Evolutionary conservation across 64 coral and sea anemone genomes (phyloP), one percentile per base, ranked within the genome.

Genomic region (Stichodactyla helianthus): DNA sequence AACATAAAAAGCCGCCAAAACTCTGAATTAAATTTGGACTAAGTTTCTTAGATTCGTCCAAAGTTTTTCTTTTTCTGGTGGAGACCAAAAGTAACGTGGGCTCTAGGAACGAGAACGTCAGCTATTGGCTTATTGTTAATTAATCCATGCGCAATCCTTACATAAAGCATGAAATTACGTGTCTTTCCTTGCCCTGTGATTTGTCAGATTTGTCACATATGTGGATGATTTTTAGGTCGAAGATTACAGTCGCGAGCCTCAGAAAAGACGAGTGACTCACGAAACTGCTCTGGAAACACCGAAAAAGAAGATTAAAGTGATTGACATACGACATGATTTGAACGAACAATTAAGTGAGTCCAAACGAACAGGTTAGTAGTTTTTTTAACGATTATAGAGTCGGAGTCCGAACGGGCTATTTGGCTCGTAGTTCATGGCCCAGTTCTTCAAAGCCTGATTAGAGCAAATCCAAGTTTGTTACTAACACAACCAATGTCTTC

Each of bases 221-320:
- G 62, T 23, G 62, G 18, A 0, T 5, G 7, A 16, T 79, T 84
- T 31, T 6, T 10, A 92, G 90, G 79, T 22, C 13, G 90, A 92
- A 50, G 59, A 80, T 55, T 86, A 87, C 44, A 53, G 76, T 23
- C 77, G 71, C n/a, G 90, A 87, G 52, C 50, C 77, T 54, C 84
- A 79, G 10, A 92, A 87, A 51, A 59, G 85, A 35, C 60, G 52
- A 25, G 59, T 77, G 16, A 35, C 77, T 16, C 84, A 92, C 50
- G 90, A 87, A 51, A 87, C 85, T 92, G 61, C 84, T 6, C 7
- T 15, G 1, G 90, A 92, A 25, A 62, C 90, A 6, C 85, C 77
- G 22, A 92, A 82, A 14, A 92, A 92, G 61, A 92, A 92, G 76
- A 31, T 87, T 17, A 92, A 92, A 82, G 90, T 92, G 77, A 92